Percentiles rank a stretch among this genome's conserved stretches.
Evolutionary conservation across 2,797 vertebrate genomes (phyloP).

Genomic region (Carapus acus): DNA sequence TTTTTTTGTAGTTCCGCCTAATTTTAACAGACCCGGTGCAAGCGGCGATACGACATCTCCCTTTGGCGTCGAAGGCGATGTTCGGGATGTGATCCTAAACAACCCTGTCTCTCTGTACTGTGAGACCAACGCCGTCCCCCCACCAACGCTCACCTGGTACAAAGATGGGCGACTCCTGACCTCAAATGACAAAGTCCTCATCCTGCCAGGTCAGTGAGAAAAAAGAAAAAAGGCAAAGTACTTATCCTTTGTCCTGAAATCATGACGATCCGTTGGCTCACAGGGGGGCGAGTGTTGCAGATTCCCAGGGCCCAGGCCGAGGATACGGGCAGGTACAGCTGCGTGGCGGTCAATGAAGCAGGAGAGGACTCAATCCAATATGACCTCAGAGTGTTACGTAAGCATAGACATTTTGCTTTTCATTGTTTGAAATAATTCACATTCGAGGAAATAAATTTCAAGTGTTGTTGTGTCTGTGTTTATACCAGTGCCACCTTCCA

Average conservation of each 20-base stretch:
- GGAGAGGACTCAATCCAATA: conserved; percentile 95
- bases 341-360: conserved; percentile 91
- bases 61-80: conserved; percentile 55
- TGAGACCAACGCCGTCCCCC: conserved; percentile 90
- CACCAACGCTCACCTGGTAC: conserved; percentile 92
- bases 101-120: conserved; percentile 92
- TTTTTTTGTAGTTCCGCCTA: conserved; percentile 82
- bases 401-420: conserved; percentile 53
- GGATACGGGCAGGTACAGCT: conserved; percentile 84
- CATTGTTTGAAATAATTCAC: conserved; percentile 1
- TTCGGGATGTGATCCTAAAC: conserved; percentile 85
- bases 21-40: conserved; percentile 75
- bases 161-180: conserved; percentile 81
- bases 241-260: too few relatives aligned
- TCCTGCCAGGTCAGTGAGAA: conserved; percentile 81
- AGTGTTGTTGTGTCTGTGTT: not conserved
- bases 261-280: conserved; percentile 8
- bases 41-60: conserved; percentile 67
- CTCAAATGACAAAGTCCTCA: conserved; percentile 82
- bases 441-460: not conserved
- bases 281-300: conserved; percentile 89
- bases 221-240: too few relatives aligned
- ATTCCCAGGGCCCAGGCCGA: conserved; percentile 78
- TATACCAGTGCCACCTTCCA: conserved; percentile 81
- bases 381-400: conserved; percentile 82